phyloP scores from a whole-genome alignment of 2,888 invertebrate genomes.

The Aleiodes alternator region DNA sequence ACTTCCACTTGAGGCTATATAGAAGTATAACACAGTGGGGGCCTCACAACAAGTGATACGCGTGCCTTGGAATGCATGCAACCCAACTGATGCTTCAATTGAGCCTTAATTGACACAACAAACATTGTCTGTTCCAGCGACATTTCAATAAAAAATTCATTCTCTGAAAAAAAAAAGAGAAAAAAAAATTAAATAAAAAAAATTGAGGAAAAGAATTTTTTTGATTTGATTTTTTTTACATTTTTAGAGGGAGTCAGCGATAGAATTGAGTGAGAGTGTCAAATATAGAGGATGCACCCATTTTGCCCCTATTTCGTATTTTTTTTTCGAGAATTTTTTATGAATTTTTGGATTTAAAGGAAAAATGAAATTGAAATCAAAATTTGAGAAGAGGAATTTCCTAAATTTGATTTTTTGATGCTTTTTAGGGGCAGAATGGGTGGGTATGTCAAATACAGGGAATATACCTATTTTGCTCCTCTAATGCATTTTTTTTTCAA shows the following conservation, averaged over 20 bases:
- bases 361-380: too few relatives aligned
- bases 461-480: too few relatives aligned
- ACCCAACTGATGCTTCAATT: constrained; percentile 61
- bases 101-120: constrained; percentile 69
- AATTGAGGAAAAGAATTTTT: neutral
- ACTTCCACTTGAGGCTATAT: constrained; percentile 25
- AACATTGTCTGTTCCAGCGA: constrained; percentile 45
- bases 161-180: constrained; percentile 8
- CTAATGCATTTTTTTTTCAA: too few relatives aligned
- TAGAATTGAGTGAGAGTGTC: too few relatives aligned
- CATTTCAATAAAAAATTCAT: neutral
- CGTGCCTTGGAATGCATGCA: constrained; percentile 52
- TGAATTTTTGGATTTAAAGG: too few relatives aligned
- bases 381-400: too few relatives aligned
- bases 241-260: neutral
- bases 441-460: too few relatives aligned
- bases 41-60: constrained; percentile 46
- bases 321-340: too few relatives aligned
- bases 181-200: constrained; percentile 6
- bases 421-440: too few relatives aligned
- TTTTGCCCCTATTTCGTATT: too few relatives aligned
- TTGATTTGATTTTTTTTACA: neutral
- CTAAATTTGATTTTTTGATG: too few relatives aligned
- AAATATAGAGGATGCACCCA: too few relatives aligned
- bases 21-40: constrained; percentile 19